Conservation (phyloP, 1,140 invertebrate genomes). For the Calephelis nemesis region DNA sequence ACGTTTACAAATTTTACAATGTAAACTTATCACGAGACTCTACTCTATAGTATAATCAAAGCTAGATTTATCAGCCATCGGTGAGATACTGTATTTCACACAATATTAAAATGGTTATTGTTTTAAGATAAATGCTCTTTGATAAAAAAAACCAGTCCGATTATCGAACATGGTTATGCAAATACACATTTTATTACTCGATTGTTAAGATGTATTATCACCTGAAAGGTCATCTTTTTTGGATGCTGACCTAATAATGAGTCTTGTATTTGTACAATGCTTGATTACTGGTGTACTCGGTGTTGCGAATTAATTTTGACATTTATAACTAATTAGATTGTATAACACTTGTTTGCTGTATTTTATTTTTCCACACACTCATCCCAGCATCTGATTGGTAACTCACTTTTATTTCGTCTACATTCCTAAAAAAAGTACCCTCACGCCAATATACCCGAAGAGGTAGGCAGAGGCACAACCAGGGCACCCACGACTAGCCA, state of each 20-base stretch:
- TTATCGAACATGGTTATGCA: slow-evolving; percentile 43
- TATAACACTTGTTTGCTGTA: background rate
- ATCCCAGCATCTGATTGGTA: too few relatives aligned
- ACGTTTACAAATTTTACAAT: too few relatives aligned
- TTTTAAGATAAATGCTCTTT: slow-evolving; percentile 49
- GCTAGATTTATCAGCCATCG: background rate
- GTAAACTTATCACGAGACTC: too few relatives aligned
- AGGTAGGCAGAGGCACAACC: too few relatives aligned
- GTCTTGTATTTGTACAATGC: slow-evolving; percentile 2
- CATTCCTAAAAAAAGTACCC: too few relatives aligned
- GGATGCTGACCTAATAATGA: slow-evolving; percentile 12
- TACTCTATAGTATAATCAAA: background rate
- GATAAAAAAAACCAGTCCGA: slow-evolving; percentile 37
- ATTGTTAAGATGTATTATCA: slow-evolving; percentile 33
- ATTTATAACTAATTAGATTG: slow-evolving; percentile 5
- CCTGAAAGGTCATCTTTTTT: slow-evolving; percentile 37
- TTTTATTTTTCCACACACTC: too few relatives aligned
- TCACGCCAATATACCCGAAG: too few relatives aligned
- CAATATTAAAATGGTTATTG: slow-evolving; percentile 53
- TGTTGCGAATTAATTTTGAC: slow-evolving; percentile 2
- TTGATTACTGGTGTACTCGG: background rate
- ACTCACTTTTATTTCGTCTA: too few relatives aligned
- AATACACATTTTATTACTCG: slow-evolving; percentile 62
- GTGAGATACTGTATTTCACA: slow-evolving; percentile 36
- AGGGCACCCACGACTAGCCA: too few relatives aligned